These are phyloP conservation scores for Clivina fossor DNA, from an alignment of 2,888 invertebrate species.

Conservation along the genomic window DNA sequence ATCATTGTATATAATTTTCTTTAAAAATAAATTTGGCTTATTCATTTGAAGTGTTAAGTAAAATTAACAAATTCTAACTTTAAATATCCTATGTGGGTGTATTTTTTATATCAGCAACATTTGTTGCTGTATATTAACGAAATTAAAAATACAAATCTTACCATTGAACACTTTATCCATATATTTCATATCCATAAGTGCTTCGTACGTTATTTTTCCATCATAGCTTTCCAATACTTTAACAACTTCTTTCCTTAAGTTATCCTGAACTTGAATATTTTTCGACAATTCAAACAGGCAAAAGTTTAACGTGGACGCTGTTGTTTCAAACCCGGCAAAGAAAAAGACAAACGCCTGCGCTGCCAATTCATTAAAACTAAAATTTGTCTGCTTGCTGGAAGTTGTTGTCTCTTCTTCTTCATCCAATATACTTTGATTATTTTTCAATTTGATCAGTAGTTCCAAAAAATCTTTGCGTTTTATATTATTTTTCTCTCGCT, in stretches of 20 bases:
- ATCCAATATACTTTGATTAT: slow-evolving; percentile 35
- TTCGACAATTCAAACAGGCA: slow-evolving; percentile 9
- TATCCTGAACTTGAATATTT: slow-evolving; percentile 15
- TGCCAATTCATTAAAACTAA: slow-evolving; percentile 19
- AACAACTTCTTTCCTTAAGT: background rate
- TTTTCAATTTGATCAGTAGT: slow-evolving; percentile 45
- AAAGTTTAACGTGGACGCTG: slow-evolving; percentile 19
- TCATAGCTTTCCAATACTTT: slow-evolving; percentile 9
- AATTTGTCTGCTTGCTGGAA: too few species aligned
- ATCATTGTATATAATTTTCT: too few species aligned
- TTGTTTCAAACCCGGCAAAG: slow-evolving; percentile 21
- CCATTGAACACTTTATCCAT: slow-evolving; percentile 24
- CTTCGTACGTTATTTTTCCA: slow-evolving; percentile 11
- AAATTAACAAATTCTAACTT: too few species aligned
- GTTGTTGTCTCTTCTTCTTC: slow-evolving; percentile 8
- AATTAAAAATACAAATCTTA: too few species aligned
- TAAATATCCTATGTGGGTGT: too few species aligned
- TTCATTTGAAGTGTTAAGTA: too few species aligned
- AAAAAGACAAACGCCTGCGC: slow-evolving; percentile 22
- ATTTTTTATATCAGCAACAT: too few species aligned
- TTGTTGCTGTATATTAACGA: too few species aligned
- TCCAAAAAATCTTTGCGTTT: slow-evolving; percentile 47
- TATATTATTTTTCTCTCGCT: slow-evolving; percentile 44
- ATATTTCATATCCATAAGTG: slow-evolving; percentile 22
- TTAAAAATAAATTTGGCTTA: too few species aligned